Evolutionary conservation across 2,113 vertebrate species (phyloP).

Genomic region (Alethe diademata): DNA sequence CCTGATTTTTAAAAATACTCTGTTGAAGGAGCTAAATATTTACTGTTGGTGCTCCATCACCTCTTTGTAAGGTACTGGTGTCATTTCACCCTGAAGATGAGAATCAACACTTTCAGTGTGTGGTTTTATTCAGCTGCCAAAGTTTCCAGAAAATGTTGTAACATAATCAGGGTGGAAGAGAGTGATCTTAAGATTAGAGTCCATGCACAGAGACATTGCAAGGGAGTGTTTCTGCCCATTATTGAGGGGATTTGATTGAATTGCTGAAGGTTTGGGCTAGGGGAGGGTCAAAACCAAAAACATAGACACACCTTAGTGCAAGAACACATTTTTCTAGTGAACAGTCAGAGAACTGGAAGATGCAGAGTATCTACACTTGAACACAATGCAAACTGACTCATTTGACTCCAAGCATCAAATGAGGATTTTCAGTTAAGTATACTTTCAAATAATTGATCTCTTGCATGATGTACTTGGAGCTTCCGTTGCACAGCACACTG

Average conservation of each 20-base stretch:
- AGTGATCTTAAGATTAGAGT: not conserved
- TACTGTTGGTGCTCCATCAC: not conserved
- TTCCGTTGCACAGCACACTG: not conserved
- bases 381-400: not conserved
- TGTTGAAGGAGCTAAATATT: not conserved
- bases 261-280: not conserved
- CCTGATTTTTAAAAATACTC: not conserved
- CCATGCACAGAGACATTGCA: not conserved
- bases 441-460: not conserved
- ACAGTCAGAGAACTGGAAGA: not conserved
- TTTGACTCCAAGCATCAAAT: not conserved
- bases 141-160: not conserved
- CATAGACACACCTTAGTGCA: not conserved
- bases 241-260: not conserved
- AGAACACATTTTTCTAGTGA: not conserved
- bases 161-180: not conserved
- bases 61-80: not conserved
- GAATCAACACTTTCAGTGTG: not conserved
- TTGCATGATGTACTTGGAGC: not conserved
- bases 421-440: not conserved
- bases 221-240: not conserved
- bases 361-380: not conserved
- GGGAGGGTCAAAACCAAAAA: not conserved
- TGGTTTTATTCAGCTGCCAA: not conserved
- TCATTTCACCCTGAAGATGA: not conserved